These are phyloP conservation scores for Melipona beecheii DNA, from an alignment of 2,888 invertebrate species.

Conservation along the genomic window DNA sequence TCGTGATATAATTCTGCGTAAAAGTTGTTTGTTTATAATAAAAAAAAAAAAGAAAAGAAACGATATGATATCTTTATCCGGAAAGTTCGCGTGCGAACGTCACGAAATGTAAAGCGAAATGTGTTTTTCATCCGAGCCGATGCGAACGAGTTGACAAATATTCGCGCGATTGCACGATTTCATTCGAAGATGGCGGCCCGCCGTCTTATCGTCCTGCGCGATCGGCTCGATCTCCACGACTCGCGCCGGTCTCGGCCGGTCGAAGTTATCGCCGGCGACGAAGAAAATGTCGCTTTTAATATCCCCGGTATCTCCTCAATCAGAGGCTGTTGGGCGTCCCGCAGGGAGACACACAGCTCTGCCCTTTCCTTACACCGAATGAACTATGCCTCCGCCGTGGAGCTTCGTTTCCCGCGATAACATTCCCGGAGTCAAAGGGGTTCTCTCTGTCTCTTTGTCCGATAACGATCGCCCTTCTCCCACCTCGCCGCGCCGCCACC, in stretches of 20 bases:
- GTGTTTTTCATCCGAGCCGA: too few species aligned
- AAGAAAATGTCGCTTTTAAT: slow-evolving; percentile 74
- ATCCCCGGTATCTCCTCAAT: slow-evolving; percentile 72
- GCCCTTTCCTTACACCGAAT: slow-evolving; percentile 58
- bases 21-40: too few species aligned
- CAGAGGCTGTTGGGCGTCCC: slow-evolving; percentile 73
- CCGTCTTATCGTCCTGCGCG: slow-evolving; percentile 10
- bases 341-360: slow-evolving; percentile 68
- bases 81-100: too few species aligned
- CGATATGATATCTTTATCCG: too few species aligned
- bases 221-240: slow-evolving; percentile 24
- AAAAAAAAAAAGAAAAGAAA: too few species aligned
- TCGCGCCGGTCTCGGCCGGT: slow-evolving; percentile 24
- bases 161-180: too few species aligned
- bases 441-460: slow-evolving; percentile 68
- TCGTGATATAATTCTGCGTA: too few species aligned
- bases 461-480: slow-evolving; percentile 68
- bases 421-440: slow-evolving; percentile 71
- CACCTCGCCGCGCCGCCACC: background rate
- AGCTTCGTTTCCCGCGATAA: slow-evolving; percentile 72
- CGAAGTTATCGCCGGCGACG: slow-evolving; percentile 53
- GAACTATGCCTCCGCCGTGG: slow-evolving; percentile 68
- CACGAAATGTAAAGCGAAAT: too few species aligned
- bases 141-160: too few species aligned
- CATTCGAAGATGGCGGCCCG: too few species aligned